These are phyloP conservation scores for Epinephelus awoara DNA, from an alignment of 2,797 vertebrate species.

Conservation along the genomic window DNA sequence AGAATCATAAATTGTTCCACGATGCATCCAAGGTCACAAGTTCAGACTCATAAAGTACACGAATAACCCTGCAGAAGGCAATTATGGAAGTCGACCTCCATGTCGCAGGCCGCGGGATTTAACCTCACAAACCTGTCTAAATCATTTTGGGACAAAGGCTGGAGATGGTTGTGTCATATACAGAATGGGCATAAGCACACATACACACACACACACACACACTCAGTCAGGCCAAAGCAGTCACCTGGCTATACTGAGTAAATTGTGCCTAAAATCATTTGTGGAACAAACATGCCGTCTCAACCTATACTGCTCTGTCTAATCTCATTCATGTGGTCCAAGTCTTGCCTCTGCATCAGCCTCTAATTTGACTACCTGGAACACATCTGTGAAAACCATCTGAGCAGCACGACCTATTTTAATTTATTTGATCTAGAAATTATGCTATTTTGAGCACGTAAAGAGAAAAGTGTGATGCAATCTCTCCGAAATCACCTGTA, in stretches of 20 bases:
- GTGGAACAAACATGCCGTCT: neutral
- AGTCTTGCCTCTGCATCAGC: slow-evolving; percentile 4
- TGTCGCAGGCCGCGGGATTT: slow-evolving; percentile 33
- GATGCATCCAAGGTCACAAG: slow-evolving; percentile 73
- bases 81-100: slow-evolving; percentile 64
- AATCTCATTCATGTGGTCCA: neutral
- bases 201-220: neutral
- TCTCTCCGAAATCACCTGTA: slow-evolving; percentile 25
- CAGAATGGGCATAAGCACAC: neutral
- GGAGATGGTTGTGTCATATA: slow-evolving; percentile 26
- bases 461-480: slow-evolving; percentile 22
- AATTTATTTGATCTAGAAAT: slow-evolving; percentile 8
- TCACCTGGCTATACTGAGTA: slow-evolving; percentile 4
- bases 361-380: slow-evolving; percentile 32
- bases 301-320: neutral
- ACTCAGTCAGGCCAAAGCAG: slow-evolving; percentile 15
- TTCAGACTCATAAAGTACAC: slow-evolving; percentile 71
- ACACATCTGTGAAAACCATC: slow-evolving; percentile 28
- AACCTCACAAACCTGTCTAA: slow-evolving; percentile 54
- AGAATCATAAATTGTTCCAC: slow-evolving; percentile 68
- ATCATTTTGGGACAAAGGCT: slow-evolving; percentile 33
- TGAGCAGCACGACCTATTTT: neutral
- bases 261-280: neutral
- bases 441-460: neutral
- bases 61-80: slow-evolving; percentile 59